These are phyloP conservation scores for Hydropsyche tenuis DNA, from an alignment of 1,140 invertebrate genomes.

Conservation along the genomic window DNA sequence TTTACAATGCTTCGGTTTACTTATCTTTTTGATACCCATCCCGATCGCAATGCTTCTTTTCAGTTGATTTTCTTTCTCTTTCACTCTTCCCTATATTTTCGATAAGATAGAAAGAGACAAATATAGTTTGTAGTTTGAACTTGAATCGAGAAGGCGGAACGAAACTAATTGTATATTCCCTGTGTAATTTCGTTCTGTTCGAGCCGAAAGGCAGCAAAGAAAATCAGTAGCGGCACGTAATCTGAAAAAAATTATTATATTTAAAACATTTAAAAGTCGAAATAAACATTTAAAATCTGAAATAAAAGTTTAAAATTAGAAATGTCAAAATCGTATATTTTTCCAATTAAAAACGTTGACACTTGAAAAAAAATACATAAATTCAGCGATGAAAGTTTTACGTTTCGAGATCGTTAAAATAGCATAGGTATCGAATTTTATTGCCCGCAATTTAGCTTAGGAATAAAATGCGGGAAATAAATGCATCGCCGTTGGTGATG, in stretches of 20 bases:
- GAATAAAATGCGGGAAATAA: not conserved
- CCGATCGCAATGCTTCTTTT: slow-evolving; percentile 36
- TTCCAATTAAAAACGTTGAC: too few relatives aligned
- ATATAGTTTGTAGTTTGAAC: not conserved
- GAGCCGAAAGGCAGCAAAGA: slow-evolving; percentile 30
- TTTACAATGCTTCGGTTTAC: slow-evolving; percentile 29
- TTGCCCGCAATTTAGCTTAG: too few relatives aligned
- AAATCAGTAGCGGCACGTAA: slow-evolving; percentile 12
- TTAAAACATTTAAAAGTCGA: not conserved
- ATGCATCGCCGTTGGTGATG: slow-evolving; percentile 31
- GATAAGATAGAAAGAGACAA: slow-evolving; percentile 28
- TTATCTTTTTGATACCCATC: slow-evolving; percentile 48
- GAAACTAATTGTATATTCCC: slow-evolving; percentile 49
- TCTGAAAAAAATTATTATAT: not conserved
- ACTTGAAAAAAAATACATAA: too few relatives aligned
- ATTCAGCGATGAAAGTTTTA: too few relatives aligned
- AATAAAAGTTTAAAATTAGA: too few relatives aligned
- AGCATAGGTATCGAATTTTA: too few relatives aligned
- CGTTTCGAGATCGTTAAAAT: too few relatives aligned
- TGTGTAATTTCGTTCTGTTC: slow-evolving; percentile 45
- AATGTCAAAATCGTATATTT: too few relatives aligned
- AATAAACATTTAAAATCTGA: too few relatives aligned
- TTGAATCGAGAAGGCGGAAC: slow-evolving; percentile 39
- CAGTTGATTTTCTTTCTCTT: slow-evolving; percentile 25
- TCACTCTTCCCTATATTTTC: not conserved